Conservation (phyloP, 2,113 vertebrate genomes). For the Aix galericulata region DNA sequence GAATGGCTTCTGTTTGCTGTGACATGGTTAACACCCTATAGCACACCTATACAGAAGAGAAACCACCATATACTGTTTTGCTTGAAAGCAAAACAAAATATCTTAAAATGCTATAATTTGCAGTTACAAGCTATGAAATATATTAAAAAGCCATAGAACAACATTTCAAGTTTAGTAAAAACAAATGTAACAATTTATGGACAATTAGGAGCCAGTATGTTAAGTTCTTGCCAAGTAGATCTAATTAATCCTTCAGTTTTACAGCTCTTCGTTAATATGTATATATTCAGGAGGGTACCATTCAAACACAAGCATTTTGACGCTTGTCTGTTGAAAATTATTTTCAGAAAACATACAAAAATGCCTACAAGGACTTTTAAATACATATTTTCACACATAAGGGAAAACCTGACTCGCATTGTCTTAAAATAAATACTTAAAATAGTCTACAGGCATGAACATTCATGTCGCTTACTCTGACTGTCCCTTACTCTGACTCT, state of each 20-base stretch:
- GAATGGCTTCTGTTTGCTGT: not conserved
- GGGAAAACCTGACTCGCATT: fast-evolving
- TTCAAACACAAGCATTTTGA: not conserved
- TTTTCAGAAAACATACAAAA: not conserved
- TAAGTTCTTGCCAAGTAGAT: not conserved
- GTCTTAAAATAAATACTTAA: not conserved
- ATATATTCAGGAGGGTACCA: not conserved
- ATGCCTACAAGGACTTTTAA: not conserved
- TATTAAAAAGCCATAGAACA: not conserved
- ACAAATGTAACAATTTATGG: fast-evolving
- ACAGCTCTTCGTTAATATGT: not conserved
- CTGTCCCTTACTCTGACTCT: not conserved
- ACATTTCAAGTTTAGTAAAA: not conserved
- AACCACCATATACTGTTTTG: not conserved
- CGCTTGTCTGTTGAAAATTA: not conserved
- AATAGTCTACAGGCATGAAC: not conserved
- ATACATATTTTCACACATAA: not conserved
- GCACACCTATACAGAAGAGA: not conserved
- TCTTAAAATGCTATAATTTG: not conserved
- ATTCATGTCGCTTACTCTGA: not conserved
- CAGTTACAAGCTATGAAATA: not conserved
- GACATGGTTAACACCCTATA: not conserved
- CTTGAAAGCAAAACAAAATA: not conserved
- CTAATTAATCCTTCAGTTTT: not conserved
- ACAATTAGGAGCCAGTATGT: not conserved